Evolutionary conservation across 2,113 vertebrate genomes (phyloP).

Genomic region (Malurus alboscapulatus): DNA sequence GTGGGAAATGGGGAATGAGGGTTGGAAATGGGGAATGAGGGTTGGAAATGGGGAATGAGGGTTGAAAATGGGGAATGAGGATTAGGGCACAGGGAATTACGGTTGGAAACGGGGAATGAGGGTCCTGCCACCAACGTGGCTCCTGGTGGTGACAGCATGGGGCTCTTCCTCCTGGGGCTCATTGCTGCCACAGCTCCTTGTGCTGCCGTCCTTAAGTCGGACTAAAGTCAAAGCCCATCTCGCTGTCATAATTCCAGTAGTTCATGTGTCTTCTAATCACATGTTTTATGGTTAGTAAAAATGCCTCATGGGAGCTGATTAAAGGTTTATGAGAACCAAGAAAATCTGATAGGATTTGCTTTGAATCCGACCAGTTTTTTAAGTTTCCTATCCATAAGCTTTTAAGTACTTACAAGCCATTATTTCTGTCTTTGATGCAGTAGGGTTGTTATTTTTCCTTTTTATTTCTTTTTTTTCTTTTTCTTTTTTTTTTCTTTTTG

Average conservation of each 20-base stretch:
- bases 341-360: constrained; percentile 83
- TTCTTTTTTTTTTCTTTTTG: neutral
- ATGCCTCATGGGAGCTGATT: constrained; percentile 72
- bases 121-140: neutral
- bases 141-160: fast-evolving
- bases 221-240: constrained; percentile 3
- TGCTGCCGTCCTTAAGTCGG: neutral
- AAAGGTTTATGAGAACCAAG: constrained; percentile 80
- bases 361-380: constrained; percentile 77
- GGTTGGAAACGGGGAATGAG: neutral
- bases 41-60: too few relatives aligned
- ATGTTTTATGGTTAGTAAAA: constrained; percentile 63
- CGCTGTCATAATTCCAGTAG: constrained; percentile 40
- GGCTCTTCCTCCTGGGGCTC: neutral
- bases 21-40: too few relatives aligned
- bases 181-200: fast-evolving
- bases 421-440: constrained; percentile 71
- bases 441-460: neutral
- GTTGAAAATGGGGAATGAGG: too few relatives aligned
- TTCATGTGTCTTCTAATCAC: constrained; percentile 51
- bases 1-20: too few relatives aligned
- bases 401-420: constrained; percentile 76
- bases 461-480: neutral
- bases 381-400: constrained; percentile 81
- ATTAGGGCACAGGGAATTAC: fast-evolving